Evolutionary conservation across 2,113 vertebrate species (phyloP).

Genomic region (Cavia porcellus): DNA sequence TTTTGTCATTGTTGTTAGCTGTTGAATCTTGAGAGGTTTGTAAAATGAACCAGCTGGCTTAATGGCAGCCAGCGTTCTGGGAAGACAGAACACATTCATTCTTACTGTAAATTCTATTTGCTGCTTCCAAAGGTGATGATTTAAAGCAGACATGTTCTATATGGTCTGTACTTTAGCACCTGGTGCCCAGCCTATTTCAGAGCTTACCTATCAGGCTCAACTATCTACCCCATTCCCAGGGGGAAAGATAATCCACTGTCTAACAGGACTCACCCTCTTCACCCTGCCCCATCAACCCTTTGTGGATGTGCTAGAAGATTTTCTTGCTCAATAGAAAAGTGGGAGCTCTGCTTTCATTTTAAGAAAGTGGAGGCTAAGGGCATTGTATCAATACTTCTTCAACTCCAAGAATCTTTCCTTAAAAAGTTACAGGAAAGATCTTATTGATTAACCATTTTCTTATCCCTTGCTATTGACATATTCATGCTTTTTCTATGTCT

Average conservation of each 20-base stretch:
- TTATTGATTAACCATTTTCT: conserved; percentile 86
- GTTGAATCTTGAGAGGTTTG: conserved; percentile 76
- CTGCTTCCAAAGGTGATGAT: conserved; percentile 66
- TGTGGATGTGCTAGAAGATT: conserved; percentile 86
- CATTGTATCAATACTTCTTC: conserved; percentile 87
- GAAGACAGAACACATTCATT: conserved; percentile 63
- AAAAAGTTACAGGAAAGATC: conserved; percentile 85
- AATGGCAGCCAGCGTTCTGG: conserved; percentile 22
- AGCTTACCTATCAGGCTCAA: conserved; percentile 3
- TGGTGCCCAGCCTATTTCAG: conserved; percentile 59
- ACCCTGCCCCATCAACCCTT: conserved; percentile 66
- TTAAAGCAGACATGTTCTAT: conserved; percentile 48
- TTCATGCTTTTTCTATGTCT: conserved; percentile 90
- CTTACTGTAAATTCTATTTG: conserved; percentile 61
- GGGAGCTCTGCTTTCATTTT: conserved; percentile 89
- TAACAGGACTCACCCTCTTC: conserved; percentile 19
- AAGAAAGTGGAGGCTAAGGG: conserved; percentile 85
- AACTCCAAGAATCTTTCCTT: conserved; percentile 86
- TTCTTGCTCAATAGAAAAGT: conserved; percentile 88
- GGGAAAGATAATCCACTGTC: conserved; percentile 50
- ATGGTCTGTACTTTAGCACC: conserved; percentile 53
- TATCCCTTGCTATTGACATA: conserved; percentile 89
- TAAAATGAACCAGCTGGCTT: conserved; percentile 71
- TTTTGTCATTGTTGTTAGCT: conserved; percentile 81
- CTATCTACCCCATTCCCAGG: conserved; percentile 7